Percentiles rank a stretch among this genome's conserved stretches.
Evolutionary conservation across 2,888 invertebrate genomes (phyloP).

Genomic region (Muscina levida): DNA sequence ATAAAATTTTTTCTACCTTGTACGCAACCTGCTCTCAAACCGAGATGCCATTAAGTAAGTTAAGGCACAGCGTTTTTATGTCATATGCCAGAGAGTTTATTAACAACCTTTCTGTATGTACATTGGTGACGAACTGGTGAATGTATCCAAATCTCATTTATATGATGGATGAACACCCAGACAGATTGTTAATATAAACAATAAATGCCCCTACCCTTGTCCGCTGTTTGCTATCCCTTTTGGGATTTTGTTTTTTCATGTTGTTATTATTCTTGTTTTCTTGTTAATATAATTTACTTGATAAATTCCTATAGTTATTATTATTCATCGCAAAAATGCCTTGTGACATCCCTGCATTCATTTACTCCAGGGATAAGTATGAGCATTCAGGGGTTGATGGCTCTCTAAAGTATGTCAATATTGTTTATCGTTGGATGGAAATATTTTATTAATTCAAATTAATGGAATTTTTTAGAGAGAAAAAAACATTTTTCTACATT

Average conservation of each 20-base stretch:
- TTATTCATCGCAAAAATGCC: constrained; percentile 43
- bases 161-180: constrained; percentile 41
- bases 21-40: no score
- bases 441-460: constrained; percentile 78
- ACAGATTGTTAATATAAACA: constrained; percentile 47
- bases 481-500: neutral
- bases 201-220: neutral
- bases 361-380: no score
- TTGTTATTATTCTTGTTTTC: constrained; percentile 18
- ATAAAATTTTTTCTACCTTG: no score
- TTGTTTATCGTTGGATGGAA: constrained; percentile 64
- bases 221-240: neutral
- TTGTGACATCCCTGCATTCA: neutral
- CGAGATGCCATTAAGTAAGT: neutral
- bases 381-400: no score
- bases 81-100: constrained; percentile 42
- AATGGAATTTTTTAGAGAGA: constrained; percentile 71
- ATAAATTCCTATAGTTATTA: constrained; percentile 54
- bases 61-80: neutral
- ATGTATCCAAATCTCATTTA: neutral
- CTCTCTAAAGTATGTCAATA: constrained; percentile 39
- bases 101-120: constrained; percentile 19
- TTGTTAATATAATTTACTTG: constrained; percentile 56
- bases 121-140: neutral
- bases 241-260: constrained; percentile 18